A percentile compares a stretch with the other conserved stretches of the same genome.
Evolutionary conservation across 1,140 invertebrate species (phyloP).

Genomic region (Drosophila jambulina): DNA sequence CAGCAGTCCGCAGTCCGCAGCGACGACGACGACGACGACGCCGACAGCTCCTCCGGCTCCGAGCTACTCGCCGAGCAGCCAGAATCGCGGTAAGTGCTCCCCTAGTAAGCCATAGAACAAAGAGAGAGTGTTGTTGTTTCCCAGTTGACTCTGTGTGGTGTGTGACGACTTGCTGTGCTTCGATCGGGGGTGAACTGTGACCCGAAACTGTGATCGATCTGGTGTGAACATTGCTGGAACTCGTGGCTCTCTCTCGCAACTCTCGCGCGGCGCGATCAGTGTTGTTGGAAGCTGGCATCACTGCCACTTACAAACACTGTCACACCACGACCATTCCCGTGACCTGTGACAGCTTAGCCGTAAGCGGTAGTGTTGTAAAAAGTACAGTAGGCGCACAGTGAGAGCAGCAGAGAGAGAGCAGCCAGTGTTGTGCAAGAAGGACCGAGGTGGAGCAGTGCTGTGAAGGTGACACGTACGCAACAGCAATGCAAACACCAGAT

Average conservation of each 20-base stretch:
- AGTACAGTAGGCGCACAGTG: too few species aligned
- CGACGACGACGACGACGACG: conserved; percentile 42
- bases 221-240: not conserved
- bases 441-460: not conserved
- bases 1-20: conserved; percentile 23
- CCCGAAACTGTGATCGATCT: not conserved
- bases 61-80: conserved; percentile 90
- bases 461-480: not conserved
- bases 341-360: not conserved
- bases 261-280: not conserved
- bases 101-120: conserved; percentile 25
- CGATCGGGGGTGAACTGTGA: not conserved
- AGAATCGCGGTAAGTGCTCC: conserved; percentile 89
- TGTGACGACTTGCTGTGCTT: conserved; percentile 9
- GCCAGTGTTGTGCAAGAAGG: not conserved
- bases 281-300: not conserved
- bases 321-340: too few species aligned
- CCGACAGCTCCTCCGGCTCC: conserved; percentile 78
- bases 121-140: conserved; percentile 25
- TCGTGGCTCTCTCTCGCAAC: not conserved
- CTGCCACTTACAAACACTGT: not conserved
- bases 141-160: conserved; percentile 25
- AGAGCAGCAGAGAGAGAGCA: not conserved
- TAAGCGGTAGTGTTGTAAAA: not conserved
- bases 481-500: conserved; percentile 1